Percentiles rank a stretch among this genome's conserved stretches.
Conservation (phyloP, 2,888 invertebrate species). For the Hydrotaea diabolus region DNA sequence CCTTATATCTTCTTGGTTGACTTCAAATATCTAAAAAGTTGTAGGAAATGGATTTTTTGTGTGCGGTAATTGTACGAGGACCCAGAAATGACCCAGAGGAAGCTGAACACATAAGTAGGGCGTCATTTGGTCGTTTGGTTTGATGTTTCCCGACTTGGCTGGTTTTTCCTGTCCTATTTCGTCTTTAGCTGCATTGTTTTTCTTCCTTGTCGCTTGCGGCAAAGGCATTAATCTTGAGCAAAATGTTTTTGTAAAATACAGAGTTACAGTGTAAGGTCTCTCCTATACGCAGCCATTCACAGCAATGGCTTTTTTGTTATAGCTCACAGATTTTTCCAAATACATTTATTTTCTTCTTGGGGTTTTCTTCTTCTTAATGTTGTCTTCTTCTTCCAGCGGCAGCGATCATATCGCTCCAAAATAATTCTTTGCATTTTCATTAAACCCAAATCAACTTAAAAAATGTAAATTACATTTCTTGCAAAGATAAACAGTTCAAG, state of each 20-base stretch:
- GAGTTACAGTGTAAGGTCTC: too few species aligned
- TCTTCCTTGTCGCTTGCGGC: background rate
- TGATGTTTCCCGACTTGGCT: background rate
- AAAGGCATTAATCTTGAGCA: background rate
- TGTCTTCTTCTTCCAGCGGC: background rate
- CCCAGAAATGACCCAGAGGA: too few species aligned
- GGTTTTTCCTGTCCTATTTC: background rate
- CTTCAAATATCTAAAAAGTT: too few species aligned
- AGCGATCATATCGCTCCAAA: conserved; percentile 7
- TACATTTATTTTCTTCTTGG: background rate
- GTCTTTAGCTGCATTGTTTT: background rate
- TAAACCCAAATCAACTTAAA: conserved; percentile 55
- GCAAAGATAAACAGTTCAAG: background rate
- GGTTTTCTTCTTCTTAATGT: background rate
- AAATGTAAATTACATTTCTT: conserved; percentile 36
- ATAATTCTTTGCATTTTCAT: conserved; percentile 41
- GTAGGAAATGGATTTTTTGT: too few species aligned
- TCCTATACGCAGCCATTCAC: background rate
- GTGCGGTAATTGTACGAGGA: too few species aligned
- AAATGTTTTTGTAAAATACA: background rate
- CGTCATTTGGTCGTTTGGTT: background rate
- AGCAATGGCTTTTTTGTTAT: background rate
- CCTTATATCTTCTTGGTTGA: too few species aligned
- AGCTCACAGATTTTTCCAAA: background rate
- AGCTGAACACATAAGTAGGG: too few species aligned